Base-by-base conservation (phyloP, 2,888 invertebrate species). In the Tupiocoris notatus region DNA sequence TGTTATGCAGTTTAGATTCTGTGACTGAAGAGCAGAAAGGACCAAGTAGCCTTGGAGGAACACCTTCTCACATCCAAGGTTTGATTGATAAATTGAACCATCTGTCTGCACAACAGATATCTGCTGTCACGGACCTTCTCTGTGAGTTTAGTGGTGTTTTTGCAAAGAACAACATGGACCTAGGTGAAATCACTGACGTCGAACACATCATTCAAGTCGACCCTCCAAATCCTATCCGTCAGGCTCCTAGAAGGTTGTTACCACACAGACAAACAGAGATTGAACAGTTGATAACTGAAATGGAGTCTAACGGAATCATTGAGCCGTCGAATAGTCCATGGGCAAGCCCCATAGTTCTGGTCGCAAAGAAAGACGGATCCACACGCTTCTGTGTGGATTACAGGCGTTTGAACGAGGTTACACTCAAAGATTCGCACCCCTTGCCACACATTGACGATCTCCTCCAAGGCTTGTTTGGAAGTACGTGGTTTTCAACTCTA, bases 371-470 rank as follows among this genome's bases (percentile, higher is more conserved):
- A 77, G 78, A 81, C 17, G 80, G 80, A 1, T 56, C 79, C 3
- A 73, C 70, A 7, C 67, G 81, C 73, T 64, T 82, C 9, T 84
- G 84, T 77, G 80, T 84, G 0, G 84, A 85, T 75, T 85, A 83
- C 77, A 75, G 84, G 6, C 77, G 79, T 22, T 61, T 84, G 0
- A 85, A 85, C 78, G 64, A 12, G 9, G 64, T 64, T 7, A 64
- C 64, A 9, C 18, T 7, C 18, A 64, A 64, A 23, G 64, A 64
- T 21, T 12, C 64, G 12, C 22, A 64, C 24, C 64, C 64, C 3
- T 23, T 64, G 9, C 64, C 22, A 9, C 12, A 23, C 9, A 23
- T 64, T 64, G 22, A 64, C 22, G 64, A 64, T 3, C 54, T 54
- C 7, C 54, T 54, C 9, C 54, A 54, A 12, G 54, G 9, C 7